Evolutionary conservation across 1,140 invertebrate genomes (phyloP), one percentile per base, ranked within the genome.

Genomic region (Amphibalanus amphitrite): DNA sequence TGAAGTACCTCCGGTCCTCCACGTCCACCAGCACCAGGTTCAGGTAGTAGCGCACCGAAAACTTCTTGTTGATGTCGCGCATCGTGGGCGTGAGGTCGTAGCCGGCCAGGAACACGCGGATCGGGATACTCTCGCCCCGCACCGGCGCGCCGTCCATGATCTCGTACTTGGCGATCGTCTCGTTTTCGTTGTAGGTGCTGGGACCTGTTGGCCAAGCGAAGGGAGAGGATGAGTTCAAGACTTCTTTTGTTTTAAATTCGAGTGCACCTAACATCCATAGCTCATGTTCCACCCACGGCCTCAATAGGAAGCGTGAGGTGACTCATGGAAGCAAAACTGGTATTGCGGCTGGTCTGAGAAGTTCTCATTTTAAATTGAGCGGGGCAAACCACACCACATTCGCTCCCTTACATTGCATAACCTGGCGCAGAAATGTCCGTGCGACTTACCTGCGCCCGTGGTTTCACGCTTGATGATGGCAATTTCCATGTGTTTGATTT

Each of bases 401-500:
- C n/a, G n/a, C n/a, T n/a, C n/a, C n/a, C n/a, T n/a, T n/a, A n/a
- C n/a, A n/a, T n/a, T n/a, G n/a, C n/a, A n/a, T n/a, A n/a, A n/a
- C n/a, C n/a, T n/a, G n/a, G n/a, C n/a, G n/a, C n/a, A n/a, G n/a
- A n/a, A n/a, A n/a, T n/a, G n/a, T n/a, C n/a, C n/a, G n/a, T n/a
- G 74, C 76, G 75, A 71, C 72, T 67, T 87, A 86, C 92, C 95
- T 77, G 92, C 92, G 70, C 97, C 97, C 73, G 96, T 98, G 6
- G 92, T 97, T 85, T 99, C 97, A 75, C 92, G 84, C 81, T 98
- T 98, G 72, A 99, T 97, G 75, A 99, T 98, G 26, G 97, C 95
- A 79, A 99, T 95, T 84, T 99, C 97, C 97, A 99, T 99, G 78
- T 99, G 95, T 83, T 98, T 98, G 72, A 99, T 98, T 84, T 99